Percentiles rank a stretch among this genome's conserved stretches.
Conservation (phyloP, 1,140 invertebrate species). For the Sitodiplosis mosellana region DNA sequence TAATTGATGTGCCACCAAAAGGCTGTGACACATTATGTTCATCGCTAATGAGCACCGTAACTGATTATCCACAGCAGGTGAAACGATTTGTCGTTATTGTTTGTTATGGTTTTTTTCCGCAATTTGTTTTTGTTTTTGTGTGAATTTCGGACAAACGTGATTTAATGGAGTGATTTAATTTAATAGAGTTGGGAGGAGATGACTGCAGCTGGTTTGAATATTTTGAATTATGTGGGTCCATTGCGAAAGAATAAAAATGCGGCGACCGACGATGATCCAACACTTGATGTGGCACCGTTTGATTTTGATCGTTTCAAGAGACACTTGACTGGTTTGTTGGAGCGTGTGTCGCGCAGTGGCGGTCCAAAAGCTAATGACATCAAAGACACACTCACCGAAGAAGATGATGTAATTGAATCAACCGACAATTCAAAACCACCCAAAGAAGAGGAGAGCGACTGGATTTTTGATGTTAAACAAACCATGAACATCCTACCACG, state of each 20-base stretch:
- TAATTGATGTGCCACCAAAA: slow-evolving; percentile 18
- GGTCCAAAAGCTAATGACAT: too few species aligned
- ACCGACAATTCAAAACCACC: too few species aligned
- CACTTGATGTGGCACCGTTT: slow-evolving; percentile 7
- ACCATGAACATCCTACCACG: too few species aligned
- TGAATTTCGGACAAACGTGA: background rate
- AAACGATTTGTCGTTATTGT: background rate
- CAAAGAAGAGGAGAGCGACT: too few species aligned
- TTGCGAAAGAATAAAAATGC: slow-evolving; percentile 14
- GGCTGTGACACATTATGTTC: slow-evolving; percentile 17
- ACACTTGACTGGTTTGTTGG: slow-evolving; percentile 18
- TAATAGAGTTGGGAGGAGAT: slow-evolving; percentile 22
- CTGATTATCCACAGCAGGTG: slow-evolving; percentile 21
- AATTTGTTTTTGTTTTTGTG: background rate
- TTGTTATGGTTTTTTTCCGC: background rate
- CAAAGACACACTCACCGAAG: too few species aligned
- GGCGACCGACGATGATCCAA: background rate
- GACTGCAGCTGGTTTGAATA: slow-evolving; percentile 21
- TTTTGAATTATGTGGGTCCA: slow-evolving; percentile 22
- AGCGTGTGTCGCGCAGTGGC: slow-evolving; percentile 14
- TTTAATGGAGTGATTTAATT: too few species aligned
- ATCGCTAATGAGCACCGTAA: slow-evolving; percentile 16
- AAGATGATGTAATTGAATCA: too few species aligned
- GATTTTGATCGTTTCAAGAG: slow-evolving; percentile 18
- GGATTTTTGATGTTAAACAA: too few species aligned